Percentiles rank a stretch among this genome's conserved stretches.
Conservation (phyloP, 2,113 vertebrate species). For the Garra rufa region DNA sequence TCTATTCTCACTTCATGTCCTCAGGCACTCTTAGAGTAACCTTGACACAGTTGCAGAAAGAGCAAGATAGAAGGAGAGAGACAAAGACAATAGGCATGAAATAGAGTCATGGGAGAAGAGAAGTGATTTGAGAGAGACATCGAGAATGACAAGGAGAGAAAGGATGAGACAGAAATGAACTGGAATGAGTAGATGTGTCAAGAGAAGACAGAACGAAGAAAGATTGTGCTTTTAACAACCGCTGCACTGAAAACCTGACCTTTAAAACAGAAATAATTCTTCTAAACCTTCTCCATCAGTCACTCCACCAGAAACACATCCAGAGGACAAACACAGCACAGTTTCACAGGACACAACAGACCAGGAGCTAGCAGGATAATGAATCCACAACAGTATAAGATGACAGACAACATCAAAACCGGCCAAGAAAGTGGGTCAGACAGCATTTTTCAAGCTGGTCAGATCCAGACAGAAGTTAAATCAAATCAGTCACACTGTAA, state of each 20-base stretch:
- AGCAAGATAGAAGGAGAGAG: not conserved
- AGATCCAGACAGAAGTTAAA: conserved; percentile 7
- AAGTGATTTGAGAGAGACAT: conserved; percentile 44
- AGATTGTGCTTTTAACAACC: not conserved
- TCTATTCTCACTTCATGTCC: not conserved
- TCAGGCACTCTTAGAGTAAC: conserved; percentile 31
- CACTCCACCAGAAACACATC: not conserved
- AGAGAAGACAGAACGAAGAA: not conserved
- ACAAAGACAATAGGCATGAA: conserved; percentile 14
- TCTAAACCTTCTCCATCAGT: not conserved
- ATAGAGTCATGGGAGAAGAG: conserved; percentile 3
- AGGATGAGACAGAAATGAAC: conserved; percentile 8
- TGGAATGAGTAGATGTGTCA: not conserved
- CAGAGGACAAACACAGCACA: not conserved
- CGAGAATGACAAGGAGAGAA: conserved; percentile 45
- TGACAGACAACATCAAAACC: not conserved
- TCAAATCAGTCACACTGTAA: not conserved
- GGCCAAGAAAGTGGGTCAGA: not conserved
- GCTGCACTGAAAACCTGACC: not conserved
- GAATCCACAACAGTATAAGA: not conserved
- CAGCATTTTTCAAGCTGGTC: not conserved
- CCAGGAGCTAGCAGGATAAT: not conserved
- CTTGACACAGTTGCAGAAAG: conserved; percentile 59
- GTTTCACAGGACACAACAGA: not conserved
- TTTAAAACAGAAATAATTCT: not conserved